Evolutionary conservation across 2,888 invertebrate species (phyloP).

Genomic region (Chaitophorus viminalis): DNA sequence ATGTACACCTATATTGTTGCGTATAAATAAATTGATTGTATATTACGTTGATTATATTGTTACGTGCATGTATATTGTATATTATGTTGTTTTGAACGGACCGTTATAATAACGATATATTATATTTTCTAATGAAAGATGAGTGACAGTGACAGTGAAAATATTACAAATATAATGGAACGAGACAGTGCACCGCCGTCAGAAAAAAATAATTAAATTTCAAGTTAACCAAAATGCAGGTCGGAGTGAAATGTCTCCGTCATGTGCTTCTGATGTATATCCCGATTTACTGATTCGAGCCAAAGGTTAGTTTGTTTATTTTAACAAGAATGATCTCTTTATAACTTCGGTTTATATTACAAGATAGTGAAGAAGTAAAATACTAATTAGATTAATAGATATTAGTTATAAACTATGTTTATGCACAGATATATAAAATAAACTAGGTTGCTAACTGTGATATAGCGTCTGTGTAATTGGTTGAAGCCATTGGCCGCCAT

Average conservation of each 20-base stretch:
- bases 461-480: too few relatives aligned
- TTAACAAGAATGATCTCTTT: too few relatives aligned
- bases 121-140: too few relatives aligned
- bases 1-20: too few relatives aligned
- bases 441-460: too few relatives aligned
- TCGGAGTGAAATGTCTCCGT: constrained; percentile 27
- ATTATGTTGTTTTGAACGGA: constrained; percentile 6
- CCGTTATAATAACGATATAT: not conserved
- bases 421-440: too few relatives aligned
- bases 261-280: constrained; percentile 12
- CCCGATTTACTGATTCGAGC: constrained; percentile 6
- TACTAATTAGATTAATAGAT: constrained; percentile 1
- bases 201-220: constrained; percentile 15
- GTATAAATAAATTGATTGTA: not conserved
- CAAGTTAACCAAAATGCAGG: constrained; percentile 5
- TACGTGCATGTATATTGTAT: not conserved
- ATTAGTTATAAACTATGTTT: constrained; percentile 22
- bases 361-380: constrained; percentile 19
- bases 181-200: not conserved
- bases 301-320: constrained; percentile 1
- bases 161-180: too few relatives aligned
- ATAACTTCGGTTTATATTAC: not conserved
- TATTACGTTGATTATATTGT: not conserved
- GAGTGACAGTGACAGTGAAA: too few relatives aligned
- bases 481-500: too few relatives aligned